Evolutionary conservation across 2,888 invertebrate species (phyloP).

Genomic region (Rotaria macrura): DNA sequence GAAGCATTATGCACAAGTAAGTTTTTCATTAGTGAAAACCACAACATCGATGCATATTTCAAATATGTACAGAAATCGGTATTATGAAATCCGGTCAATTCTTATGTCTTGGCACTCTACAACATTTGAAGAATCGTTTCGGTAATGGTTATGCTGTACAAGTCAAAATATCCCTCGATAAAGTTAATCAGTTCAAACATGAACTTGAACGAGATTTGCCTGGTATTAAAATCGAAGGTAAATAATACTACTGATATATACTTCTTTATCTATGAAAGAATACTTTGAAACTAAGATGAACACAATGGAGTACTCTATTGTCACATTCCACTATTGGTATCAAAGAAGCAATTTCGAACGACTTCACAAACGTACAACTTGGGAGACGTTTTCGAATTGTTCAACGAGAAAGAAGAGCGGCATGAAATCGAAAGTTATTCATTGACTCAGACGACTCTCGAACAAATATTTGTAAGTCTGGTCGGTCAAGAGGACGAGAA

Average conservation of each 20-base stretch:
- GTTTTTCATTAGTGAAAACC: neutral
- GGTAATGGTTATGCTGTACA: neutral
- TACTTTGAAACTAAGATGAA: neutral
- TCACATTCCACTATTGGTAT: neutral
- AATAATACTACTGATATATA: neutral
- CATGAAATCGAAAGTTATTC: neutral
- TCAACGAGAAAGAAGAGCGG: neutral
- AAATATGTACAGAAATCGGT: neutral
- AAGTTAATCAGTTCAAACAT: neutral
- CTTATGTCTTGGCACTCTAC: neutral
- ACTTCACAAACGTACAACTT: neutral
- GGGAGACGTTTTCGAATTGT: neutral
- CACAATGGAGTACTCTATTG: neutral
- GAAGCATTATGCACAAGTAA: slow-evolving; percentile 26
- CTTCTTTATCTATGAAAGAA: no score
- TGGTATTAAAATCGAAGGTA: neutral
- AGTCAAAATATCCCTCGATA: neutral
- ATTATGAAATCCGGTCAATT: slow-evolving; percentile 2
- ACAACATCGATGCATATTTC: neutral
- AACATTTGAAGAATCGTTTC: neutral
- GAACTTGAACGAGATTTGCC: neutral
- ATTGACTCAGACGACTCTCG: neutral
- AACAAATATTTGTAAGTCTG: neutral
- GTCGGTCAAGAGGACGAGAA: neutral
- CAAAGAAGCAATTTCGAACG: neutral